A percentile compares a stretch with the other conserved stretches of the same genome.
Conservation (phyloP, 2,113 vertebrate species). For the Campylomormyrus numenius region DNA sequence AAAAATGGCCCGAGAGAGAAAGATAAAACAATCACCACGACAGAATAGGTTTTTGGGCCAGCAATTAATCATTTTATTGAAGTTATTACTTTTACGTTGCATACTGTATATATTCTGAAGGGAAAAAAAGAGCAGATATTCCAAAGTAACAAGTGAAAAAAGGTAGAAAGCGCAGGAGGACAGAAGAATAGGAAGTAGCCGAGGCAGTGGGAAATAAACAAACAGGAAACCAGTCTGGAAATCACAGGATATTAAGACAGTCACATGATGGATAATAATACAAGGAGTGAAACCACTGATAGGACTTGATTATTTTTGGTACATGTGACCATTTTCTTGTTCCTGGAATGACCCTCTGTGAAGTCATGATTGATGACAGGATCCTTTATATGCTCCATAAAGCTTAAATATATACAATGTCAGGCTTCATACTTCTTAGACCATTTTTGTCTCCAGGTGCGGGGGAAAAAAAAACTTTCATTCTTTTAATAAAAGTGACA, state of each 20-base stretch:
- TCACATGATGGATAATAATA: background rate
- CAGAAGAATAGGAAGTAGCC: background rate
- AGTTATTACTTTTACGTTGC: background rate
- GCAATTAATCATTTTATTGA: slow-evolving; percentile 4
- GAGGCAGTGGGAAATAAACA: background rate
- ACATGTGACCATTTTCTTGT: background rate
- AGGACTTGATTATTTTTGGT: background rate
- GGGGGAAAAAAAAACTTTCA: background rate
- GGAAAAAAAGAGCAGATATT: background rate
- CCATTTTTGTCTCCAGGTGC: background rate
- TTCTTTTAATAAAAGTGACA: background rate
- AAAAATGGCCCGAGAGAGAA: background rate
- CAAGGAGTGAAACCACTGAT: background rate
- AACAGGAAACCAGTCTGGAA: background rate
- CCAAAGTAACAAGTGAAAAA: background rate
- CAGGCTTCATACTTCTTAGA: background rate
- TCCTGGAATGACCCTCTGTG: background rate
- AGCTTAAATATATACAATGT: background rate
- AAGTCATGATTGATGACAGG: background rate
- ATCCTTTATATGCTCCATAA: background rate
- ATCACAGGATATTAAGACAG: background rate
- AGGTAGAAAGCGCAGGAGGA: background rate
- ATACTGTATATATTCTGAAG: background rate
- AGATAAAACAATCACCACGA: background rate
- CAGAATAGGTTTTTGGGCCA: background rate